These are phyloP conservation scores for Agraylea sexmaculata DNA, from an alignment of 1,140 invertebrate species.

Conservation along the genomic window DNA sequence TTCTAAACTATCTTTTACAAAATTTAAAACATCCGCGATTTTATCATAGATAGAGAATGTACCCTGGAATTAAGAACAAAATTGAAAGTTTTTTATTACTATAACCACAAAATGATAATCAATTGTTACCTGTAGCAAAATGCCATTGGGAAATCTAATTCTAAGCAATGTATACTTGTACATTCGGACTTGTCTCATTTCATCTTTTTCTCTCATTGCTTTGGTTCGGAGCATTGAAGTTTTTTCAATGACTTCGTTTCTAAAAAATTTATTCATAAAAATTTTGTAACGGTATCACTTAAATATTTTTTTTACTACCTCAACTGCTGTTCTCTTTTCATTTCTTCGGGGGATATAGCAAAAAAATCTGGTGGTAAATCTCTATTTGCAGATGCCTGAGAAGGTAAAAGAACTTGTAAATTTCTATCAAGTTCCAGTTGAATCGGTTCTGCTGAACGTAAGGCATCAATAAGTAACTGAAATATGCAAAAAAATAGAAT, in stretches of 20 bases:
- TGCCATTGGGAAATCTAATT: slow-evolving; percentile 77
- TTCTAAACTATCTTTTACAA: slow-evolving; percentile 59
- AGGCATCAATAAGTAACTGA: slow-evolving; percentile 56
- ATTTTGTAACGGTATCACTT: slow-evolving; percentile 2
- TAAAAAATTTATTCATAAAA: too few species aligned
- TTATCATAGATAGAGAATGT: slow-evolving; percentile 74
- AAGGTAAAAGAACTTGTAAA: slow-evolving; percentile 70
- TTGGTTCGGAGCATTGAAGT: slow-evolving; percentile 77
- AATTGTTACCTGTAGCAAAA: slow-evolving; percentile 61
- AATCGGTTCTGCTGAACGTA: slow-evolving; percentile 69
- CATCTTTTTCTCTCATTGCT: slow-evolving; percentile 84
- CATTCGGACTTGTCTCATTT: slow-evolving; percentile 60
- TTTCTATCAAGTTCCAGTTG: slow-evolving; percentile 74
- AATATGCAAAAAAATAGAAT: slow-evolving; percentile 28
- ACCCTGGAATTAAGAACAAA: too few species aligned
- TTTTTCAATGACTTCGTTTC: slow-evolving; percentile 66
- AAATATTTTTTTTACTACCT: slow-evolving; percentile 36
- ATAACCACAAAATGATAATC: too few species aligned
- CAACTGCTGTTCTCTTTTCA: slow-evolving; percentile 71
- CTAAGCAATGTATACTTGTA: slow-evolving; percentile 79
- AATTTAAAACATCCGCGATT: slow-evolving; percentile 54
- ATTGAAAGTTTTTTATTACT: too few species aligned
- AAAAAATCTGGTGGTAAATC: slow-evolving; percentile 78
- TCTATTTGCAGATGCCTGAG: slow-evolving; percentile 51
- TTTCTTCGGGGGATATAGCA: slow-evolving; percentile 61